Base-by-base conservation (phyloP, 1,140 invertebrate genomes). In the Harlomillsia oculata region DNA sequence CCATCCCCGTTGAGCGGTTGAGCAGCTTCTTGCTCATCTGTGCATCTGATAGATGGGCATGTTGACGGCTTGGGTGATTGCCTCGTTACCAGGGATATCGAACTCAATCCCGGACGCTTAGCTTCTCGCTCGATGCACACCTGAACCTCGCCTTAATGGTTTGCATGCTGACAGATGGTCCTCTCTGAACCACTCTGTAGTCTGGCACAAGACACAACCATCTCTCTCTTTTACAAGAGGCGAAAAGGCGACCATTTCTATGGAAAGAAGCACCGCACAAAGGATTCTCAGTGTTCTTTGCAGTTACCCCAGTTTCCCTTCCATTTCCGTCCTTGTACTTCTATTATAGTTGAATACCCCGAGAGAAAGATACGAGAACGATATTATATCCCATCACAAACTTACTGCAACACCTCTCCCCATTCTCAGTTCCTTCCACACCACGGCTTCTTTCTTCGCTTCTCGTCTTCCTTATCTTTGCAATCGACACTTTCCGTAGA, bases 1-100 rank as follows among this genome's bases (percentile, higher is more conserved):
- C 36, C 45, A 48, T 48, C 45, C n/a, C n/a, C n/a, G n/a, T n/a
- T n/a, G n/a, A n/a, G n/a, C n/a, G n/a, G n/a, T n/a, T n/a, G n/a
- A 32, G 34, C 26, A 49, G 29, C 46, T 30, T 49, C 20, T 34
- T 44, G 18, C 54, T 56, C 58, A 60, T 60, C 53, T 56, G 60
- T 44, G 37, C 54, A 46, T 52, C 53, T 65, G 64, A 65, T 65
- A 62, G 64, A 65, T 65, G 64, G 58, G 64, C 54, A 44, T 46
- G 64, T 65, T 65, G 64, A 65, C 64, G 64, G 64, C 53, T 60
- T 29, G 53, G 64, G 64, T 65, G 60, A 65, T 65, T 65, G 64
- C 64, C 64, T 65, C 64, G 64, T 65, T 65, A 65, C 64, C 53
- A 51, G 51, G 64, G 64, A 65, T 65, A 60, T 65, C 50, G 57